Evolutionary conservation across 1,140 invertebrate species (phyloP).

Genomic region (Oppia nitens): DNA sequence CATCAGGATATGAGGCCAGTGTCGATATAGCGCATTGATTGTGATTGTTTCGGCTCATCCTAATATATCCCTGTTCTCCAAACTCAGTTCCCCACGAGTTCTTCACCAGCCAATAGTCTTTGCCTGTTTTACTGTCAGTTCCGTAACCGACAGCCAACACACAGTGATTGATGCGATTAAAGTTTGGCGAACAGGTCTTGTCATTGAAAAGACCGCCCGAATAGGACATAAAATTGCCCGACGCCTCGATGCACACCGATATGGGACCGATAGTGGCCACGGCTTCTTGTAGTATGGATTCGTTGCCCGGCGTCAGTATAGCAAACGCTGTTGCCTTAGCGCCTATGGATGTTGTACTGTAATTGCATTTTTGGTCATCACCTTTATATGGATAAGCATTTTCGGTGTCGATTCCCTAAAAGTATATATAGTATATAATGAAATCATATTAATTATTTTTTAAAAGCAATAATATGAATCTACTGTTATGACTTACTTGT

Average conservation of each 20-base stretch:
- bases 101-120: constrained; percentile 32
- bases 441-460: no score
- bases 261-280: constrained; percentile 14
- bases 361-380: constrained; percentile 25
- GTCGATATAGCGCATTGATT: constrained; percentile 51
- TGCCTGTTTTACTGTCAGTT: constrained; percentile 23
- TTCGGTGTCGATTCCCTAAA: constrained; percentile 18
- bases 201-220: constrained; percentile 12
- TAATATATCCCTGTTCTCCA: constrained; percentile 37
- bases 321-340: constrained; percentile 5
- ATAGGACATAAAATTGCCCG: constrained; percentile 6
- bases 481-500: background rate
- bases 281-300: constrained; percentile 4
- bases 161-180: constrained; percentile 19
- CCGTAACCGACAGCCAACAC: constrained; percentile 30
- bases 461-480: background rate
- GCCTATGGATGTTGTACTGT: background rate
- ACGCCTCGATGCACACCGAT: constrained; percentile 12
- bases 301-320: background rate
- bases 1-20: background rate
- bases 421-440: no score
- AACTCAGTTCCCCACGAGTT: constrained; percentile 30
- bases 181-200: background rate
- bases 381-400: constrained; percentile 14
- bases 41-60: constrained; percentile 33